A percentile compares a stretch with the other conserved stretches of the same genome.
These are phyloP conservation scores for Hassar affinis DNA, from an alignment of 2,113 vertebrate species.

Conservation along the genomic window DNA sequence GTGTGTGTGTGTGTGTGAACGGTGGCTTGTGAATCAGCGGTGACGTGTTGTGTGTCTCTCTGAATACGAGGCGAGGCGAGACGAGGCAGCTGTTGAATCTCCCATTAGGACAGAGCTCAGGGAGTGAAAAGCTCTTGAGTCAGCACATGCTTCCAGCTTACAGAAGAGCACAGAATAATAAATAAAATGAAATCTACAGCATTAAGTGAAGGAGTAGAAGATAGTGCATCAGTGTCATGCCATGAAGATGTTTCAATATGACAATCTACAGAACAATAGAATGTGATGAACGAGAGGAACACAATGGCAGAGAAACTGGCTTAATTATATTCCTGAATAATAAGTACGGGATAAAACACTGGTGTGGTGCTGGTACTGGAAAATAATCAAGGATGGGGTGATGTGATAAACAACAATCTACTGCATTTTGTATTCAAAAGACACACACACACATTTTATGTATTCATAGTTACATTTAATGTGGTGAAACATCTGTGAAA, in stretches of 20 bases:
- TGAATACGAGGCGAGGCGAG: slow-evolving; percentile 57
- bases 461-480: not conserved
- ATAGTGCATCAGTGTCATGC: too few species aligned
- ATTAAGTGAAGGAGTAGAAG: too few species aligned
- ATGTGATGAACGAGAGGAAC: too few species aligned
- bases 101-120: slow-evolving; percentile 53
- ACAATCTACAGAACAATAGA: not conserved
- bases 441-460: not conserved
- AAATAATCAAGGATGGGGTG: not conserved
- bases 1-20: slow-evolving; percentile 46
- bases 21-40: slow-evolving; percentile 64
- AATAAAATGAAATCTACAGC: too few species aligned
- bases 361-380: not conserved
- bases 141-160: not conserved
- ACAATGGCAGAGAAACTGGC: too few species aligned
- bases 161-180: too few species aligned
- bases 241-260: not conserved
- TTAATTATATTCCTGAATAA: not conserved
- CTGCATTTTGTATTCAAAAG: too few species aligned
- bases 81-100: slow-evolving; percentile 55
- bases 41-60: slow-evolving; percentile 67
- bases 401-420: too few species aligned
- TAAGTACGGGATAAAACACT: not conserved
- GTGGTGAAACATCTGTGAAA: not conserved
- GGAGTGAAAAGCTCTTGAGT: slow-evolving; percentile 53